Conservation (phyloP, 1,140 invertebrate species). For the Drosophila kohkoa region DNA sequence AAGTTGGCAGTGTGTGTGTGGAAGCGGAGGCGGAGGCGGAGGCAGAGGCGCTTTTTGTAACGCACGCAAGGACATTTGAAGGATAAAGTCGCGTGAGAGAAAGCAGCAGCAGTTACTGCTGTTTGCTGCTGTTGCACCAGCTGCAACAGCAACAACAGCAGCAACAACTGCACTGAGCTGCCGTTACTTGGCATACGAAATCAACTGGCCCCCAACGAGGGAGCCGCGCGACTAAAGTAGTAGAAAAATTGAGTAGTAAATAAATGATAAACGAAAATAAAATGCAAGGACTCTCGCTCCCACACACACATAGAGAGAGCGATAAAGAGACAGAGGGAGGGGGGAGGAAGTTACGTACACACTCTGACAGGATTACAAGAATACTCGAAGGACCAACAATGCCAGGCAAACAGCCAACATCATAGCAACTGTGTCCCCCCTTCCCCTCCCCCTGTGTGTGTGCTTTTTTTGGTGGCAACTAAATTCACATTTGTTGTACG, state of each 20-base stretch:
- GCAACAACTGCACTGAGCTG: conserved; percentile 64
- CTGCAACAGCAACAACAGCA: conserved; percentile 11
- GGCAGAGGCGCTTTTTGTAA: conserved; percentile 65
- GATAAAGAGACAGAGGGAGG: not conserved
- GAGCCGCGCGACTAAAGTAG: conserved; percentile 74
- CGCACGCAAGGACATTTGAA: conserved; percentile 84
- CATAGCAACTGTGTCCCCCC: conserved; percentile 19
- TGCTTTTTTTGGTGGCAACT: conserved; percentile 66
- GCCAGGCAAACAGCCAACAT: conserved; percentile 33
- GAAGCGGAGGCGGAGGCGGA: not conserved
- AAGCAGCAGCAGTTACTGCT: conserved; percentile 38
- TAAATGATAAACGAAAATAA: conserved; percentile 84
- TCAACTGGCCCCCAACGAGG: conserved; percentile 71
- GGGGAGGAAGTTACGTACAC: not conserved
- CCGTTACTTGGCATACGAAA: conserved; percentile 81
- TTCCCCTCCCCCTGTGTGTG: conserved; percentile 8
- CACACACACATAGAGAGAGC: conserved; percentile 1
- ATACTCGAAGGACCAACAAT: conserved; percentile 77
- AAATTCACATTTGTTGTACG: conserved; percentile 74
- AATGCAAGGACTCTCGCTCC: conserved; percentile 73
- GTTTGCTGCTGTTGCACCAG: conserved; percentile 29
- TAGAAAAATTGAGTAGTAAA: conserved; percentile 83
- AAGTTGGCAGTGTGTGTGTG: too few species aligned
- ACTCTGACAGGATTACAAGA: conserved; percentile 79
- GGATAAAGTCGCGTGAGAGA: conserved; percentile 80